These are phyloP conservation scores for Parnassius mnemosyne DNA, from an alignment of 2,888 invertebrate genomes.

Conservation along the genomic window DNA sequence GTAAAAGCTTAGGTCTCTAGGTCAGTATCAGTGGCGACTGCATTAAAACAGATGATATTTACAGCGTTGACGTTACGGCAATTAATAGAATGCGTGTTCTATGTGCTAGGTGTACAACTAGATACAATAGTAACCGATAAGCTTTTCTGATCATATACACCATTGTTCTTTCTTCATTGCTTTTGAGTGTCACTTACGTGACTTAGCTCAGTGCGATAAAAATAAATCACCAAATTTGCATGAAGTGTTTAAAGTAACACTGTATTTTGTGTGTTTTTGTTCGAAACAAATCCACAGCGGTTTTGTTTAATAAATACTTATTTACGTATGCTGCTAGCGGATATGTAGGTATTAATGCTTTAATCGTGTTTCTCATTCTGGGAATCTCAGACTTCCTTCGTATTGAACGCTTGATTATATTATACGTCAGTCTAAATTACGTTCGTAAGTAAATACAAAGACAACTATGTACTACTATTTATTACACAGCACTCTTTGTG, in stretches of 20 bases:
- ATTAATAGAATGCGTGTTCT: constrained; percentile 10
- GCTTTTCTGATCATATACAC: background rate
- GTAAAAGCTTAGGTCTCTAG: constrained; percentile 5
- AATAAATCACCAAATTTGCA: constrained; percentile 32
- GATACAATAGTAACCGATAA: background rate
- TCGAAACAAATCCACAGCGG: background rate
- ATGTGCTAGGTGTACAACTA: background rate
- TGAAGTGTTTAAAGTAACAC: constrained; percentile 25
- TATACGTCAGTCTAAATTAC: constrained; percentile 19
- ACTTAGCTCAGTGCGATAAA: constrained; percentile 38
- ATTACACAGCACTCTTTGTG: too few relatives aligned
- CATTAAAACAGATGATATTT: constrained; percentile 5
- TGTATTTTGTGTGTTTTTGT: constrained; percentile 5
- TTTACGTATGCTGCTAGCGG: constrained; percentile 1
- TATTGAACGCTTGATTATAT: background rate
- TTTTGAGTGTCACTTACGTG: constrained; percentile 30
- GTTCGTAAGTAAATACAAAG: constrained; percentile 39
- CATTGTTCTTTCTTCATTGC: background rate
- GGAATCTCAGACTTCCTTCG: background rate
- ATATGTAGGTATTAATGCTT: background rate
- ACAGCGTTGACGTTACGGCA: constrained; percentile 4
- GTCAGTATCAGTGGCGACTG: constrained; percentile 13
- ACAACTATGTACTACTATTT: background rate
- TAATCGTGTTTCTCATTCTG: background rate
- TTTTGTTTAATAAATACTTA: constrained; percentile 9